Evolutionary conservation across 2,888 invertebrate species (phyloP).

Genomic region (Euplexia lucipara): DNA sequence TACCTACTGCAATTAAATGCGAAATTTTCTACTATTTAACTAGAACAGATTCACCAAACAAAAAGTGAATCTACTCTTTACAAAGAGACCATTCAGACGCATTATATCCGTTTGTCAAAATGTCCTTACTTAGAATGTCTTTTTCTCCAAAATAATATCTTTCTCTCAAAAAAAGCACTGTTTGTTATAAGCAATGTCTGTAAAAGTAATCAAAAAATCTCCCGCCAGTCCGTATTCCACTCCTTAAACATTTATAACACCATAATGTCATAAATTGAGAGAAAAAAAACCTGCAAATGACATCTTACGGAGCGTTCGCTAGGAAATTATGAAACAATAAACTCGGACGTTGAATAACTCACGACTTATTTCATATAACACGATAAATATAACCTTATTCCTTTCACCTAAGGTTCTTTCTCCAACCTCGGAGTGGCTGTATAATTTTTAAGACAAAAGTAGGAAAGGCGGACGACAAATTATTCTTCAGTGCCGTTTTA

Average conservation of each 20-base stretch:
- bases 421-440: constrained; percentile 1
- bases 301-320: constrained; percentile 44
- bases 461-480: constrained; percentile 42
- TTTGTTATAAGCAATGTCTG: constrained; percentile 5
- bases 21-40: no score
- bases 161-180: not conserved
- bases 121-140: no score
- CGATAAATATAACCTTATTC: constrained; percentile 40
- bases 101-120: no score
- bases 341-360: constrained; percentile 54
- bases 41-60: no score
- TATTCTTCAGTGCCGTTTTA: constrained; percentile 53
- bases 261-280: constrained; percentile 55
- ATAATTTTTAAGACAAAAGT: constrained; percentile 45
- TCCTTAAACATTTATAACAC: constrained; percentile 49
- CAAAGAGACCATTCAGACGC: no score
- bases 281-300: constrained; percentile 48
- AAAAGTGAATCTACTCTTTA: no score
- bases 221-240: constrained; percentile 10
- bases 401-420: constrained; percentile 11
- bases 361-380: constrained; percentile 2
- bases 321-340: constrained; percentile 65
- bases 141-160: not conserved
- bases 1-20: no score
- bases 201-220: constrained; percentile 34